These are phyloP conservation scores for Parazoanthus atlanticus DNA, from an alignment of 92 coral and sea anemone genomes.

Conservation along the genomic window DNA sequence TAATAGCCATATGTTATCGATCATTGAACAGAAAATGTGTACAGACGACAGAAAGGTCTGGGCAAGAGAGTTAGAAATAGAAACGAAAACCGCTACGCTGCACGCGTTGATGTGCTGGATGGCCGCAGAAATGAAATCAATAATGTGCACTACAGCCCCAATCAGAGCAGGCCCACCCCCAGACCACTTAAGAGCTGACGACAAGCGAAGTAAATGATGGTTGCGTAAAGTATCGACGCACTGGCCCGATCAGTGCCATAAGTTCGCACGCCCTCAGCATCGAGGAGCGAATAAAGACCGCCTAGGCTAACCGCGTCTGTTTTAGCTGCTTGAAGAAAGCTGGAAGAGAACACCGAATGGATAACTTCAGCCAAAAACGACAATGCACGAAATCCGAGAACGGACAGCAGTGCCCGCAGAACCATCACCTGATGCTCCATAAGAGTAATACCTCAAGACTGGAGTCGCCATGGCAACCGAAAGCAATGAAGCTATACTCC, in stretches of 20 bases:
- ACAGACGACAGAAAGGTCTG: slow-evolving; percentile 55
- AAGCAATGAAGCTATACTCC: slow-evolving; percentile 57
- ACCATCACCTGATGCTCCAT: slow-evolving; percentile 61
- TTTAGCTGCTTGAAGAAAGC: slow-evolving; percentile 66
- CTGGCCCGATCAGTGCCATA: slow-evolving; percentile 68
- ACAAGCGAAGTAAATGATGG: slow-evolving; percentile 23
- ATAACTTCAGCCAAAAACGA: slow-evolving; percentile 40
- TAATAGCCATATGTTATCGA: slow-evolving; percentile 12
- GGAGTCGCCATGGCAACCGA: slow-evolving; percentile 54
- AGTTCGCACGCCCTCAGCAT: slow-evolving; percentile 50
- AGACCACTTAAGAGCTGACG: neutral
- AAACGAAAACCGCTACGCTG: slow-evolving; percentile 41
- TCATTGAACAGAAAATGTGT: slow-evolving; percentile 50
- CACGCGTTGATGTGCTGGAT: slow-evolving; percentile 44
- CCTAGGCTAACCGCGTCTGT: slow-evolving; percentile 59
- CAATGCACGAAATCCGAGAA: slow-evolving; percentile 47
- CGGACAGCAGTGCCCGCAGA: slow-evolving; percentile 53
- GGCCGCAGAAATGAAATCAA: slow-evolving; percentile 47
- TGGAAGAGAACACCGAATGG: slow-evolving; percentile 43
- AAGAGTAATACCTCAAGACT: slow-evolving; percentile 39
- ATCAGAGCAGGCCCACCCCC: neutral
- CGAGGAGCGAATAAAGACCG: slow-evolving; percentile 52
- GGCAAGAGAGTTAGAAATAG: too few species aligned
- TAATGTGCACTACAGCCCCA: slow-evolving; percentile 45
- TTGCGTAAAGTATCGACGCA: slow-evolving; percentile 53